A percentile compares a stretch with the other conserved stretches of the same genome.
phyloP scores from a whole-genome alignment of 1,140 invertebrate species.

The Doryteuthis pealeii region DNA sequence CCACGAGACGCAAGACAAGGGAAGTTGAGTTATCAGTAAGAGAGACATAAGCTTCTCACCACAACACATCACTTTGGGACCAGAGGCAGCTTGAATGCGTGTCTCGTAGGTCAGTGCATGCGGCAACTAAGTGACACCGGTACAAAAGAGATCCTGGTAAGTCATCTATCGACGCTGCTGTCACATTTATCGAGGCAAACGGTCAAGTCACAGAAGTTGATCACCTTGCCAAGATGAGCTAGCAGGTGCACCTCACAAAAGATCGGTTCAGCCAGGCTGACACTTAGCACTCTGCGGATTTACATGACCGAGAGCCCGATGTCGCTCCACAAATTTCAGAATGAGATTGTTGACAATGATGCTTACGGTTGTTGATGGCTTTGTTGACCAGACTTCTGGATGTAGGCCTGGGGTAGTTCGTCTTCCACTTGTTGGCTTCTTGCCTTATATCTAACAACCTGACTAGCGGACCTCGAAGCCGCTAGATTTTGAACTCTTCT shows the following conservation, averaged over 20 bases:
- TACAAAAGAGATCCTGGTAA: slow-evolving; percentile 89
- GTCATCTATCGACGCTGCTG: slow-evolving; percentile 86
- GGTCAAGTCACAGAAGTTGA: slow-evolving; percentile 84
- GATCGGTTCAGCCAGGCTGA: slow-evolving; percentile 78
- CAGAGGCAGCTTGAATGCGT: slow-evolving; percentile 66
- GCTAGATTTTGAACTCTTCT: slow-evolving; percentile 32
- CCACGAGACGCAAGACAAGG: slow-evolving; percentile 74
- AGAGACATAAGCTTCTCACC: slow-evolving; percentile 74
- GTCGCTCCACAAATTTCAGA: slow-evolving; percentile 94
- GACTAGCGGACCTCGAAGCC: slow-evolving; percentile 23
- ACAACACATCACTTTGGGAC: slow-evolving; percentile 72
- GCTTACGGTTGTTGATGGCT: slow-evolving; percentile 86
- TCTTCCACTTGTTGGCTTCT: slow-evolving; percentile 48
- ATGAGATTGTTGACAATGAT: slow-evolving; percentile 92
- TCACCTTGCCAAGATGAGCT: slow-evolving; percentile 76
- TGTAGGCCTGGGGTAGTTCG: slow-evolving; percentile 66
- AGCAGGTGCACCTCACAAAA: slow-evolving; percentile 72
- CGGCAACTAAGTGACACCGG: slow-evolving; percentile 71
- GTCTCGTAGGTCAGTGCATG: slow-evolving; percentile 69
- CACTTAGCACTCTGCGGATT: slow-evolving; percentile 83
- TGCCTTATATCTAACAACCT: slow-evolving; percentile 28
- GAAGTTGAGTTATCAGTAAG: slow-evolving; percentile 80
- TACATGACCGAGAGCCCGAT: slow-evolving; percentile 90
- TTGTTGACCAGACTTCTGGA: slow-evolving; percentile 82
- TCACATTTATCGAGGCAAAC: slow-evolving; percentile 89